These are phyloP conservation scores for Polydrusus pterygomalis DNA, from an alignment of 2,888 invertebrate genomes.

Conservation along the genomic window DNA sequence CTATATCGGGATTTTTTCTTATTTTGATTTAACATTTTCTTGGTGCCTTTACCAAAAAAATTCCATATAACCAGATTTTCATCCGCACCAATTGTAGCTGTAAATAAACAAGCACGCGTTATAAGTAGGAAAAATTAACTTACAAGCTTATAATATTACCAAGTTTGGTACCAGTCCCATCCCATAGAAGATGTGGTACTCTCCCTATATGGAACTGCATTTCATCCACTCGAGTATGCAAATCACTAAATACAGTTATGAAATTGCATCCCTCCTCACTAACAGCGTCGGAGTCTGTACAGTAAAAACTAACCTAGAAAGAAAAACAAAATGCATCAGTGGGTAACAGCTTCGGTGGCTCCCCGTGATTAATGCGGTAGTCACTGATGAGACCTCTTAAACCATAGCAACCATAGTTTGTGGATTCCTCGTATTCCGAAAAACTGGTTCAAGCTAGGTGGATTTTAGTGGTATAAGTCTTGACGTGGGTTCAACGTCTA, in stretches of 20 bases:
- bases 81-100: slow-evolving; percentile 70
- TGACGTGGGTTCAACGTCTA: too few relatives aligned
- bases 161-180: slow-evolving; percentile 59
- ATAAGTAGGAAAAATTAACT: neutral
- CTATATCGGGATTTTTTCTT: slow-evolving; percentile 8
- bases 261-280: slow-evolving; percentile 45
- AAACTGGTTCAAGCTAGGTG: too few relatives aligned
- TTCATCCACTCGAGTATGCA: slow-evolving; percentile 59
- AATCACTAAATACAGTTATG: slow-evolving; percentile 58
- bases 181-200: slow-evolving; percentile 61
- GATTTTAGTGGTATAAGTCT: too few relatives aligned
- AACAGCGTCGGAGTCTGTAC: slow-evolving; percentile 24
- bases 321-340: too few relatives aligned
- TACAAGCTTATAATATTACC: slow-evolving; percentile 57
- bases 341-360: too few relatives aligned
- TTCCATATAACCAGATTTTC: slow-evolving; percentile 71
- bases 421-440: too few relatives aligned
- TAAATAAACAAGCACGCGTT: too few relatives aligned
- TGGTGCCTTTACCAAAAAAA: slow-evolving; percentile 63
- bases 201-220: slow-evolving; percentile 57
- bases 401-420: too few relatives aligned
- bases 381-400: too few relatives aligned
- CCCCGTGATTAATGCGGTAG: too few relatives aligned
- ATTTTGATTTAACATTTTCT: slow-evolving; percentile 34
- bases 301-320: slow-evolving; percentile 51